These are phyloP conservation scores for Xiphophorus maculatus DNA, from an alignment of 2,113 vertebrate genomes.

Conservation along the genomic window DNA sequence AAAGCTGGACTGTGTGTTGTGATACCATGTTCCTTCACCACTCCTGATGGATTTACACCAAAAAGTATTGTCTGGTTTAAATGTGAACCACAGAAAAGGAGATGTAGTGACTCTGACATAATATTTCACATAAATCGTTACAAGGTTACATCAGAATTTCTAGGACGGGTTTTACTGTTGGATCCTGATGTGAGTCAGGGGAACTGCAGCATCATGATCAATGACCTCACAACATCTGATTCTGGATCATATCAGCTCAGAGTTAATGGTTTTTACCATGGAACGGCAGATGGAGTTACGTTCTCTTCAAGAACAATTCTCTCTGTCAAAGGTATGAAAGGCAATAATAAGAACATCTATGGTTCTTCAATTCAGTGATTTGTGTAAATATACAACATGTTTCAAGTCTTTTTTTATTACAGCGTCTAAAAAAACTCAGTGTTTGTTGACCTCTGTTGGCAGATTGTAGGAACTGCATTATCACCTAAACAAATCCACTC, in stretches of 20 bases:
- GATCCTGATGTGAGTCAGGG: slow-evolving; percentile 8
- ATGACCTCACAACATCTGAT: slow-evolving; percentile 44
- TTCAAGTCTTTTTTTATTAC: neutral
- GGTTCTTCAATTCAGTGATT: neutral
- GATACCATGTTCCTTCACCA: slow-evolving; percentile 46
- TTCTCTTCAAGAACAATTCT: neutral
- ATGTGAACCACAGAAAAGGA: neutral
- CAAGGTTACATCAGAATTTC: neutral
- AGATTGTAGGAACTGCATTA: neutral
- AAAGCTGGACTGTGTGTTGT: slow-evolving; percentile 60
- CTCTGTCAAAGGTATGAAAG: slow-evolving; percentile 48
- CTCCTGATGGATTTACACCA: accelerated
- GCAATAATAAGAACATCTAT: neutral
- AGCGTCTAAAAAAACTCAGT: neutral
- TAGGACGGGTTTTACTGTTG: slow-evolving; percentile 39
- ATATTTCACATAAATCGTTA: slow-evolving; percentile 22
- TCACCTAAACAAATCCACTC: neutral
- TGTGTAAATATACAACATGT: neutral
- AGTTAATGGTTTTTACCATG: accelerated
- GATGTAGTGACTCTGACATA: neutral
- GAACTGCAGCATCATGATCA: slow-evolving; percentile 62
- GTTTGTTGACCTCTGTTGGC: neutral
- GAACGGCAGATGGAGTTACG: accelerated
- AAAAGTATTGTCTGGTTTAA: slow-evolving; percentile 50
- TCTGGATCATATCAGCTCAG: slow-evolving; percentile 57